These are phyloP conservation scores for Glyphotaelius pellucidus DNA, from an alignment of 2,888 invertebrate genomes.

Conservation along the genomic window DNA sequence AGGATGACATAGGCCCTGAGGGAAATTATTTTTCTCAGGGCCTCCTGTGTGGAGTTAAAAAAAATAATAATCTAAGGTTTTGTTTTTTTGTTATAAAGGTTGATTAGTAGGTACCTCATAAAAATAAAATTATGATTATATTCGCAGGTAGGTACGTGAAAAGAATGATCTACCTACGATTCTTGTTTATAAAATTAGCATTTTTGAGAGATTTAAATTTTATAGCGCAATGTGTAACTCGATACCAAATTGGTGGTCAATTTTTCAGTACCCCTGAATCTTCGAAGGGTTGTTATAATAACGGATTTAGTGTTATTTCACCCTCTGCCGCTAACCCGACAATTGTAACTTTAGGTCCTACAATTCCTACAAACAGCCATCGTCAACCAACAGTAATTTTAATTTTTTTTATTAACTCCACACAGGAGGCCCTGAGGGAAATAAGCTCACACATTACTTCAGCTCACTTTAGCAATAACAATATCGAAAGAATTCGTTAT, in stretches of 20 bases:
- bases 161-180: neutral
- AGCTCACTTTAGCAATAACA: too few species aligned
- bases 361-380: neutral
- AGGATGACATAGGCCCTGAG: too few species aligned
- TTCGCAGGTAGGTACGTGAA: neutral
- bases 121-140: too few species aligned
- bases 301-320: constrained; percentile 25
- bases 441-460: too few species aligned
- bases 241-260: constrained; percentile 15
- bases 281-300: constrained; percentile 16
- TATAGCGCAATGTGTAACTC: neutral
- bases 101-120: too few species aligned
- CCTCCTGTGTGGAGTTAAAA: too few species aligned
- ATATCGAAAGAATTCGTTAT: too few species aligned
- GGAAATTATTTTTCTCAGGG: too few species aligned
- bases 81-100: too few species aligned
- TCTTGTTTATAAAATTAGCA: neutral
- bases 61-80: too few species aligned
- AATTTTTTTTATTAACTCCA: too few species aligned
- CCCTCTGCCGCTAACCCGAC: neutral
- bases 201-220: neutral
- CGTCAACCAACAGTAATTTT: neutral
- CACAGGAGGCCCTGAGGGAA: too few species aligned
- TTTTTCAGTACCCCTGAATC: neutral
- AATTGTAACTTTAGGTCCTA: neutral